A percentile compares a stretch with the other conserved stretches of the same genome.
These are phyloP conservation scores for Trissolcus japonicus DNA, from an alignment of 2,888 invertebrate species.

Conservation along the genomic window DNA sequence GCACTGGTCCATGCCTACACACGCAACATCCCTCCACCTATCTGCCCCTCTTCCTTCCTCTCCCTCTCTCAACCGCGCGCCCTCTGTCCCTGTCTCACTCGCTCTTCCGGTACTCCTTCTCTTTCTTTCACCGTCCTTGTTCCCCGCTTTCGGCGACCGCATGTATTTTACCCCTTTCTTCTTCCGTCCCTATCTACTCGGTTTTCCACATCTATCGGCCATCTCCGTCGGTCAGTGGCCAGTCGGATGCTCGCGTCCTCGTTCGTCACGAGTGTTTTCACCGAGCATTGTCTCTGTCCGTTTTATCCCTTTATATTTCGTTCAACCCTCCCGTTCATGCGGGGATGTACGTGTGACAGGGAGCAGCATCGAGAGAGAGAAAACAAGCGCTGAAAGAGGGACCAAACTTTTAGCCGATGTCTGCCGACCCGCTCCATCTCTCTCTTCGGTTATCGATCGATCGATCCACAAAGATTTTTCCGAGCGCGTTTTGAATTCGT, in stretches of 20 bases:
- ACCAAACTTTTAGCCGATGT: slow-evolving; percentile 58
- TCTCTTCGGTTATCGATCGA: slow-evolving; percentile 62
- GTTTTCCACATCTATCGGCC: slow-evolving; percentile 46
- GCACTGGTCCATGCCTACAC: slow-evolving; percentile 77
- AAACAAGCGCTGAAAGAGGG: slow-evolving; percentile 14
- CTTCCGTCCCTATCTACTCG: slow-evolving; percentile 53
- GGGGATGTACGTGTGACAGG: slow-evolving; percentile 24
- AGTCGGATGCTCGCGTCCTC: slow-evolving; percentile 29
- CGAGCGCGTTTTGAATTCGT: slow-evolving; percentile 7
- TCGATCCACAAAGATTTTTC: slow-evolving; percentile 49
- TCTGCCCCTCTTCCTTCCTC: slow-evolving; percentile 64
- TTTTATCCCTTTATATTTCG: slow-evolving; percentile 60
- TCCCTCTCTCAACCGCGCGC: slow-evolving; percentile 61
- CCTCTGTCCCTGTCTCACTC: slow-evolving; percentile 55
- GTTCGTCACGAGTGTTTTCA: slow-evolving; percentile 31
- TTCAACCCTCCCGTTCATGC: slow-evolving; percentile 43
- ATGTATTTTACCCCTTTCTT: slow-evolving; percentile 57
- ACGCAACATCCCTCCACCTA: slow-evolving; percentile 74
- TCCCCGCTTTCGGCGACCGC: slow-evolving; percentile 50
- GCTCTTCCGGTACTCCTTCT: slow-evolving; percentile 53
- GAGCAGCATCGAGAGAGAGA: slow-evolving; percentile 21
- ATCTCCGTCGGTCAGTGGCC: slow-evolving; percentile 45
- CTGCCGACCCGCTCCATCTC: slow-evolving; percentile 64
- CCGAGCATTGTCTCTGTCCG: slow-evolving; percentile 48
- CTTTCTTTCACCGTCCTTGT: slow-evolving; percentile 57